Evolutionary conservation across 1,140 invertebrate species (phyloP).

Genomic region (Dryas iulia): DNA sequence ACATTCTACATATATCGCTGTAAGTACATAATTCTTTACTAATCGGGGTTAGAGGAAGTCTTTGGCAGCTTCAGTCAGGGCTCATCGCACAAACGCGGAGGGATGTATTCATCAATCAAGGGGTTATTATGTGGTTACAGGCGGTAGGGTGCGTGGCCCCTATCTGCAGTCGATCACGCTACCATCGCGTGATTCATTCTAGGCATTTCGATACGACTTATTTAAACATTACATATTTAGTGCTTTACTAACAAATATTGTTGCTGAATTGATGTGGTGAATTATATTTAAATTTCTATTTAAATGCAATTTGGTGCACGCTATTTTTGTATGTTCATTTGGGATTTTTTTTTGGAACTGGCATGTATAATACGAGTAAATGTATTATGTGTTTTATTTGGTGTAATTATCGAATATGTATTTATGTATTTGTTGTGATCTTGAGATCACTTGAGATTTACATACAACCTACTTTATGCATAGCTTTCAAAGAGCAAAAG

Average conservation of each 20-base stretch:
- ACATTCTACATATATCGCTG: too few species aligned
- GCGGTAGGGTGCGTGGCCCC: constrained; percentile 32
- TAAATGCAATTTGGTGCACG: not conserved
- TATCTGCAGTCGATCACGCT: constrained; percentile 37
- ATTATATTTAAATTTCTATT: not conserved
- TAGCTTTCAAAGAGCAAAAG: too few species aligned
- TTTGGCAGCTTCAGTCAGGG: constrained; percentile 31
- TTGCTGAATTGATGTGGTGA: not conserved
- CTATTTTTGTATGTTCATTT: constrained; percentile 13
- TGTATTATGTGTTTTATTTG: too few species aligned
- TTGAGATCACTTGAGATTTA: too few species aligned
- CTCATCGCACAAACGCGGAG: constrained; percentile 37
- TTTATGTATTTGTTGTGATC: too few species aligned
- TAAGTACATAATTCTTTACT: not conserved
- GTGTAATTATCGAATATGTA: too few species aligned
- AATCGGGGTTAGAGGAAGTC: constrained; percentile 23
- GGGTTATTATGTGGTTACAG: constrained; percentile 43
- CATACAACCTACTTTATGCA: too few species aligned
- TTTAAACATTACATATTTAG: constrained; percentile 15
- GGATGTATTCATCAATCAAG: constrained; percentile 50
- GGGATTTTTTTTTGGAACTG: too few species aligned
- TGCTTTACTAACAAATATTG: not conserved
- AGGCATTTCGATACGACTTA: constrained; percentile 9
- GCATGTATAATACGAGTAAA: too few species aligned
- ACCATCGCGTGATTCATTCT: constrained; percentile 21